Conservation (phyloP, 1,140 invertebrate genomes). For the Drosophila prosaltans region DNA sequence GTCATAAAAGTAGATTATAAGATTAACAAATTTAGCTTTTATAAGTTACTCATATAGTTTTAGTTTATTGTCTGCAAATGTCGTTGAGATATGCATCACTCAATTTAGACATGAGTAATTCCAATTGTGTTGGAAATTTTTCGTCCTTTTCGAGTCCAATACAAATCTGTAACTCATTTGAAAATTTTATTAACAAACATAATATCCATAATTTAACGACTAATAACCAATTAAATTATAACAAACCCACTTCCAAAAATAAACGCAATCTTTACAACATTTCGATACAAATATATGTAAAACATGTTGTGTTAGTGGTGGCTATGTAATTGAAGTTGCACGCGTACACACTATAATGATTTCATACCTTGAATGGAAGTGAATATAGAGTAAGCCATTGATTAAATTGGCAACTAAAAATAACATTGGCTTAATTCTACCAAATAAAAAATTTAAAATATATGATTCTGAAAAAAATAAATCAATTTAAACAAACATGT, state of each 20-base stretch:
- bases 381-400: too few relatives aligned
- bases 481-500: too few relatives aligned
- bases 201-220: too few relatives aligned
- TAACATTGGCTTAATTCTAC: too few relatives aligned
- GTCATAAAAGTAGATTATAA: too few relatives aligned
- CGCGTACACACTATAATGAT: slow-evolving; percentile 85
- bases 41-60: slow-evolving; percentile 84
- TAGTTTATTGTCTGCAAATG: too few relatives aligned
- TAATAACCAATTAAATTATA: not conserved
- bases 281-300: slow-evolving; percentile 91
- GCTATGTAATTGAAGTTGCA: slow-evolving; percentile 87
- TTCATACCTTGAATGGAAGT: slow-evolving; percentile 78
- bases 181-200: slow-evolving; percentile 1
- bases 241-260: slow-evolving; percentile 86
- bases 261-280: slow-evolving; percentile 92
- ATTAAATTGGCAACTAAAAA: too few relatives aligned
- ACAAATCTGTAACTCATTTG: slow-evolving; percentile 86
- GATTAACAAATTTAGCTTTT: slow-evolving; percentile 84
- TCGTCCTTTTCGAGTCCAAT: slow-evolving; percentile 92
- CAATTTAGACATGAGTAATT: slow-evolving; percentile 89
- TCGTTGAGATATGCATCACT: slow-evolving; percentile 91
- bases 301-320: slow-evolving; percentile 89
- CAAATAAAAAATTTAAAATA: too few relatives aligned
- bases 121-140: slow-evolving; percentile 91
- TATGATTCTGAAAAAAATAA: too few relatives aligned